Percentiles rank a stretch among this genome's conserved stretches.
These are phyloP conservation scores for Drosophila ustulata DNA, from an alignment of 2,888 invertebrate genomes.

Conservation along the genomic window DNA sequence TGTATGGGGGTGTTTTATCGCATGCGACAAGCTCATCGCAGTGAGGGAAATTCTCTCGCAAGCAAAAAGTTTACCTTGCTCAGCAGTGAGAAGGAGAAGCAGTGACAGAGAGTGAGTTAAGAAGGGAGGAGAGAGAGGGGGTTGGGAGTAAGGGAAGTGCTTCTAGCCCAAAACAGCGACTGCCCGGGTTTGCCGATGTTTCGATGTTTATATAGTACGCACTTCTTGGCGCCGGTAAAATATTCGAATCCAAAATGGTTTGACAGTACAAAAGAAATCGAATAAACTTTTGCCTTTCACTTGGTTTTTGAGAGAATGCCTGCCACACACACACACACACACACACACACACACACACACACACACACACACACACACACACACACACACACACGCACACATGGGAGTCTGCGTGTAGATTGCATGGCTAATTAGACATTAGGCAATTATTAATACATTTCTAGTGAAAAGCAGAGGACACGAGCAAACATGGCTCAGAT, in stretches of 20 bases:
- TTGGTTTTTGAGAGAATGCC: no score
- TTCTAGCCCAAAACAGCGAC: slow-evolving; percentile 19
- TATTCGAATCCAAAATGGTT: slow-evolving; percentile 42
- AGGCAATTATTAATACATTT: slow-evolving; percentile 75
- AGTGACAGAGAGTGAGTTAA: no score
- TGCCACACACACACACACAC: slow-evolving; percentile 13
- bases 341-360: neutral
- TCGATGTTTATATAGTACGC: slow-evolving; percentile 41
- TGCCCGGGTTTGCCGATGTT: slow-evolving; percentile 33
- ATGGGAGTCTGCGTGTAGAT: slow-evolving; percentile 32
- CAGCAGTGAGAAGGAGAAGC: neutral
- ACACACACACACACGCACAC: neutral
- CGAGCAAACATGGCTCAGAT: slow-evolving; percentile 52
- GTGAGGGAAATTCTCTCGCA: slow-evolving; percentile 38
- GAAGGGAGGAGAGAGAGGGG: no score
- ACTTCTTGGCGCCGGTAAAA: slow-evolving; percentile 53
- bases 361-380: slow-evolving; percentile 10
- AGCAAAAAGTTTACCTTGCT: slow-evolving; percentile 20
- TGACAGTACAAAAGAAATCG: slow-evolving; percentile 17
- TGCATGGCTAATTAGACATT: slow-evolving; percentile 75
- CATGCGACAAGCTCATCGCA: slow-evolving; percentile 43
- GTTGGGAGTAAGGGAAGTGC: neutral
- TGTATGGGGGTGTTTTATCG: neutral
- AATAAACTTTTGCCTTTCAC: slow-evolving; percentile 16
- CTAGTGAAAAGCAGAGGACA: slow-evolving; percentile 36